Conservation (phyloP, 2,888 invertebrate genomes). For the Aleiodes testaceus region DNA sequence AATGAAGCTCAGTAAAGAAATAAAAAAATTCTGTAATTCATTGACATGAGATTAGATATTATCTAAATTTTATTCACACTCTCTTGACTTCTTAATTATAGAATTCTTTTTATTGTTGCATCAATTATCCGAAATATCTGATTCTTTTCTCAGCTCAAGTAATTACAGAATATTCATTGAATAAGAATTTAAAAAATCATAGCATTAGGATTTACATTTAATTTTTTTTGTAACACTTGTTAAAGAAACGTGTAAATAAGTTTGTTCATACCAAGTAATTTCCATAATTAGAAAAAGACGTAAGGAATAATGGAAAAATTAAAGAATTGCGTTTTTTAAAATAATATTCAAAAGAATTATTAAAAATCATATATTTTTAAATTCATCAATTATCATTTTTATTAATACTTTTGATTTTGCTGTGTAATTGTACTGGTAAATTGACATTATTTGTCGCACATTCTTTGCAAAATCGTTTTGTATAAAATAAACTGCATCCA, state of each 20-base stretch:
- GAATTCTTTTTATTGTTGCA: background rate
- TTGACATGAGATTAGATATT: background rate
- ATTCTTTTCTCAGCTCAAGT: background rate
- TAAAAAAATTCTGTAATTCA: background rate
- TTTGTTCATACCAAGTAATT: constrained; percentile 25
- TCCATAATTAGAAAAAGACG: constrained; percentile 8
- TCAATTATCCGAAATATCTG: background rate
- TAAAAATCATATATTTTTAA: constrained; percentile 42
- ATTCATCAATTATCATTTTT: constrained; percentile 47
- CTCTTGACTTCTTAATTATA: background rate
- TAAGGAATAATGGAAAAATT: constrained; percentile 8
- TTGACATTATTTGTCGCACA: constrained; percentile 79
- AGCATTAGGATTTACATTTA: constrained; percentile 26
- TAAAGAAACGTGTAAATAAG: constrained; percentile 13
- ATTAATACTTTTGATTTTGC: constrained; percentile 75
- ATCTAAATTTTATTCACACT: background rate
- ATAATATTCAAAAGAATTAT: constrained; percentile 9
- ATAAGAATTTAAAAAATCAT: constrained; percentile 38
- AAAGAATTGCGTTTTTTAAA: constrained; percentile 37
- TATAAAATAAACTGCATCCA: constrained; percentile 88
- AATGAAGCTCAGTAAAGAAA: constrained; percentile 38
- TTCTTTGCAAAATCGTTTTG: constrained; percentile 81
- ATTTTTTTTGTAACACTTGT: constrained; percentile 31
- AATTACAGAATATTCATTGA: background rate
- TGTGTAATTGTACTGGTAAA: constrained; percentile 82